Percentiles rank a stretch among this genome's conserved stretches.
phyloP scores from a whole-genome alignment of 2,797 vertebrate genomes.

The Poeciliopsis infans region DNA sequence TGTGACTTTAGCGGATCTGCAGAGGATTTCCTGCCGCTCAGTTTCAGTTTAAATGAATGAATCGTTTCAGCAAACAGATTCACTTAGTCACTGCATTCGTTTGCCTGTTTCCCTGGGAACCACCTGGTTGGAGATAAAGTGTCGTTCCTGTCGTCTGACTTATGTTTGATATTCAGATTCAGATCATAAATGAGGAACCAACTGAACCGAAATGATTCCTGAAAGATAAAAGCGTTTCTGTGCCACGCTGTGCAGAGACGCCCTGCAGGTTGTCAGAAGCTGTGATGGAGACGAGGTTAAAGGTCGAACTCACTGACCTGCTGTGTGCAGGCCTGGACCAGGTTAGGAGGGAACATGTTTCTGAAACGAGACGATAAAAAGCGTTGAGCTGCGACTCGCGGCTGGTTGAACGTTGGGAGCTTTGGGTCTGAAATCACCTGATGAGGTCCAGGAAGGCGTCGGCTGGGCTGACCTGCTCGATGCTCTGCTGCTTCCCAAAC shows the following conservation, averaged over 20 bases:
- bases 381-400: neutral
- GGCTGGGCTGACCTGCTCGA: slow-evolving; percentile 91
- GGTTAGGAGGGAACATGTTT: slow-evolving; percentile 98
- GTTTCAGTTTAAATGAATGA: neutral
- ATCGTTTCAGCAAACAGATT: neutral
- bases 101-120: neutral
- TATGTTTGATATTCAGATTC: neutral
- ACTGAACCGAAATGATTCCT: too few relatives aligned
- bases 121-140: neutral
- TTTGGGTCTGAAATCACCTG: slow-evolving; percentile 81
- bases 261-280: neutral
- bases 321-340: slow-evolving; percentile 98
- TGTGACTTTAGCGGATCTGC: too few relatives aligned
- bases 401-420: neutral
- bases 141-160: neutral
- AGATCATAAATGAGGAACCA: too few relatives aligned
- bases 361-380: slow-evolving; percentile 80
- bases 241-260: neutral
- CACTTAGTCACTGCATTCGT: neutral
- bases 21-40: too few relatives aligned
- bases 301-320: slow-evolving; percentile 83
- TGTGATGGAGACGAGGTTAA: neutral
- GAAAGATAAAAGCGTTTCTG: too few relatives aligned
- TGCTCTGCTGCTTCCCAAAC: slow-evolving; percentile 92
- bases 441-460: slow-evolving; percentile 97